These are phyloP conservation scores for Andrena flavipes DNA, from an alignment of 2,888 invertebrate species.

Conservation along the genomic window DNA sequence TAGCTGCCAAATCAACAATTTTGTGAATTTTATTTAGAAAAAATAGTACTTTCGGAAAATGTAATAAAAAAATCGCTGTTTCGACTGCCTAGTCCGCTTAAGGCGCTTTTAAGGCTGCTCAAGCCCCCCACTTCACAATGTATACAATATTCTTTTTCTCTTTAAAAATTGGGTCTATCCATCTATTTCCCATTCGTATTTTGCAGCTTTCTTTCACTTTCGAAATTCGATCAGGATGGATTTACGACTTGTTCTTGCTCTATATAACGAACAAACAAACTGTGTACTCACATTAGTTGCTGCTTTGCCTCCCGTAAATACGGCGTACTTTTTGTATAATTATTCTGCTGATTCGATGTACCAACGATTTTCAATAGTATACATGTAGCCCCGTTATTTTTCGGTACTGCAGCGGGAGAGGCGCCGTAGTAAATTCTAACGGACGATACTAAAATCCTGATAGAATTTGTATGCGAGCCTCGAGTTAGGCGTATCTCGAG, in stretches of 20 bases:
- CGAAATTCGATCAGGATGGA: not conserved
- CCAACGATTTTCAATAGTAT: not conserved
- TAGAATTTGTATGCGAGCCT: constrained; percentile 59
- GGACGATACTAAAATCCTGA: constrained; percentile 62
- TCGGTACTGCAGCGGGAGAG: not conserved
- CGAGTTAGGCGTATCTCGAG: constrained; percentile 39
- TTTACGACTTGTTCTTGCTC: constrained; percentile 11
- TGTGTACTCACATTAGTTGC: constrained; percentile 14
- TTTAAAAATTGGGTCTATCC: not conserved
- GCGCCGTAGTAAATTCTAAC: constrained; percentile 54
- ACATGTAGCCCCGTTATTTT: not conserved
- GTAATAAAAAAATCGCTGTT: no score
- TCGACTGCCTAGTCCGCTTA: no score
- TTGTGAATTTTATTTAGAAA: no score
- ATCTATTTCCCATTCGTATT: not conserved
- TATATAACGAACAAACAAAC: constrained; percentile 37
- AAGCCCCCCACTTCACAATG: no score
- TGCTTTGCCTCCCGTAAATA: constrained; percentile 5
- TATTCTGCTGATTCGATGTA: not conserved
- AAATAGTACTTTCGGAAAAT: no score
- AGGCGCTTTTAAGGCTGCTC: no score
- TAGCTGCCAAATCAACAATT: no score
- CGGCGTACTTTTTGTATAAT: constrained; percentile 37
- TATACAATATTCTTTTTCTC: no score
- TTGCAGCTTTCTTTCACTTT: constrained; percentile 4